Base-by-base conservation (phyloP, 1,140 invertebrate genomes). In the Drosophila pectinifera region DNA sequence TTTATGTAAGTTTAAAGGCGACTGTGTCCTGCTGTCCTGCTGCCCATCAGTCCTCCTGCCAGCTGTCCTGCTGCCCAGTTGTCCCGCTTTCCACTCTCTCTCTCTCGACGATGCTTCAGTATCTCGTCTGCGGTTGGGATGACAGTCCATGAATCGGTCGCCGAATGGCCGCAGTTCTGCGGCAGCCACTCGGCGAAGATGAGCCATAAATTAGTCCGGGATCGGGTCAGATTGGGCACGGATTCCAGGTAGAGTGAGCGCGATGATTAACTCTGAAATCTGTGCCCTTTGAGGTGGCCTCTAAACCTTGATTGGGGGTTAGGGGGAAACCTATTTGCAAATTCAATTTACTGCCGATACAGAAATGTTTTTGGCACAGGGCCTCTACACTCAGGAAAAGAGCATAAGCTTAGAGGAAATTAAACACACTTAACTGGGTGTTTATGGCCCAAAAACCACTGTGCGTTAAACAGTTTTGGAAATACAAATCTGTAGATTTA, bases 151-250 rank as follows among this genome's bases (percentile, higher is more conserved):
- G 63, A 69, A 74, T 57, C 18, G 70, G 54, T 63, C 36, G 28
- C 41, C 53, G 80, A 31, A 53, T 42, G 54, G 59, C 80, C 80
- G 55, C 80, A 83, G 51, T 65, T 79, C 75, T 83, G 80, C 63
- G 80, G 80, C 80, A 65, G 59, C 63, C 69, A 11, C 62, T 62
- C 59, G 70, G 48, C 69, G 49, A 73, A 73, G 69, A 74, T 49
- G 69, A 73, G 57, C 69, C 69, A 74, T 74, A 74, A 74, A 74
- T 74, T 74, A 74, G 70, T 64, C 22, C 28, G 13, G 18, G n/a
- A 48, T 14, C 2, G 49, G 36, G 14, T 26, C 14, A 20, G 41
- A 14, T 38, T 22, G 26, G n/a, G 49, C 49, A 13, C 1, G 4
- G 20, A 61, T 31, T 64, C 16, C 49, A 69, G 41, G 34, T 70